These are phyloP conservation scores for Sandelia bainsii DNA, from an alignment of 2,797 vertebrate genomes.

Conservation along the genomic window DNA sequence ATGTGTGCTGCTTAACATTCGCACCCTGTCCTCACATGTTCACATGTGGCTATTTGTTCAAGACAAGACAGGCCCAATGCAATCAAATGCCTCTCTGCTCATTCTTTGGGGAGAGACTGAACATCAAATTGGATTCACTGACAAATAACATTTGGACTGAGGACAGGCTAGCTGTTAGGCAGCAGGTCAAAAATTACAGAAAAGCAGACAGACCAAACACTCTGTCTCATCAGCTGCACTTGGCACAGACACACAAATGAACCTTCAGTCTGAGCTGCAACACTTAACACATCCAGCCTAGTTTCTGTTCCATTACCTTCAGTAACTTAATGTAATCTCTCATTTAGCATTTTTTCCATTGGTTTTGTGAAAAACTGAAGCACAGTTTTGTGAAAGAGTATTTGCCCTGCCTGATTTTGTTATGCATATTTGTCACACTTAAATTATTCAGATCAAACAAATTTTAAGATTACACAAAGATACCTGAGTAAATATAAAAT, in stretches of 20 bases:
- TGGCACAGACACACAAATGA: constrained; percentile 28
- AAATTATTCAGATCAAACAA: too few relatives aligned
- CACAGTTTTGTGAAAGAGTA: not conserved
- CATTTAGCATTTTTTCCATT: not conserved
- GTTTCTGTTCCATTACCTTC: not conserved
- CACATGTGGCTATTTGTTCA: constrained; percentile 71
- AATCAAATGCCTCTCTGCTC: constrained; percentile 66
- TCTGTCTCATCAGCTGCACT: too few relatives aligned
- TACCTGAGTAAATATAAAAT: too few relatives aligned
- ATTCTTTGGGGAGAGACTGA: constrained; percentile 62
- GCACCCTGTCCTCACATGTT: constrained; percentile 36
- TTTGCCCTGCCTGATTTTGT: too few relatives aligned
- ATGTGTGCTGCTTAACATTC: constrained; percentile 60
- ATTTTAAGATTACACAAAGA: too few relatives aligned
- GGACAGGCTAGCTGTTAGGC: constrained; percentile 61
- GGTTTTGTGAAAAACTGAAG: not conserved
- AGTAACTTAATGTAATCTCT: not conserved
- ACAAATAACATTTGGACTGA: constrained; percentile 73
- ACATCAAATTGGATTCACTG: constrained; percentile 75
- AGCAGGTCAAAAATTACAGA: constrained; percentile 60
- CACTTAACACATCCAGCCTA: not conserved
- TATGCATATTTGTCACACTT: too few relatives aligned
- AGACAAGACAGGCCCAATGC: constrained; percentile 65
- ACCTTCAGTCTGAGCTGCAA: constrained; percentile 2
- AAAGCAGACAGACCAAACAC: constrained; percentile 15